Conservation (phyloP, 2,113 vertebrate genomes). For the Melospiza melodia region DNA sequence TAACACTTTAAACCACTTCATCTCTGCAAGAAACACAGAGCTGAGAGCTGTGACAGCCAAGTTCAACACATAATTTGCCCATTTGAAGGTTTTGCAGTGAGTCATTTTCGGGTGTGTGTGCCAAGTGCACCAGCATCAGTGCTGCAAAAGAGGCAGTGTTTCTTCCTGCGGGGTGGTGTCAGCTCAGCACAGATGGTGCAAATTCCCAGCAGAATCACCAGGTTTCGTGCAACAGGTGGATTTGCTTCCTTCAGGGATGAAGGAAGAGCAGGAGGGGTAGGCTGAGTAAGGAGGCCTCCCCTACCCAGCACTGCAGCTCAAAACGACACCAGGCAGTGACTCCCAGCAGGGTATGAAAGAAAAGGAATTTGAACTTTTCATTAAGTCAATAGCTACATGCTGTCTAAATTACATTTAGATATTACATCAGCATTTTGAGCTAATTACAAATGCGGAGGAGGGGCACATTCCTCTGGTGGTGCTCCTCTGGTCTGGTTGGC, state of each 20-base stretch:
- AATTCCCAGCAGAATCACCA: background rate
- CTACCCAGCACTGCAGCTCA: background rate
- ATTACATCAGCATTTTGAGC: background rate
- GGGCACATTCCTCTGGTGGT: background rate
- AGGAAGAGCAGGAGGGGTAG: background rate
- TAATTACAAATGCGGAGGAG: background rate
- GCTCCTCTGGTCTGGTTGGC: background rate
- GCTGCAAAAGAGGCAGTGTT: background rate
- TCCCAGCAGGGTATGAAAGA: background rate
- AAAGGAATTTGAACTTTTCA: background rate
- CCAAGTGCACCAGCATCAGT: rapidly evolving
- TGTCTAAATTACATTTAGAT: background rate
- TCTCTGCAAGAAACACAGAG: background rate
- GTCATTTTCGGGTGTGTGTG: background rate
- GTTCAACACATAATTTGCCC: background rate
- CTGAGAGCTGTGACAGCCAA: background rate
- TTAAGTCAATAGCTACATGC: background rate
- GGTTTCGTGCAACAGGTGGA: rapidly evolving
- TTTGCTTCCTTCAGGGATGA: background rate
- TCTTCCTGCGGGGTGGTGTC: background rate
- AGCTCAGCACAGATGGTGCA: background rate
- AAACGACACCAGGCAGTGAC: background rate
- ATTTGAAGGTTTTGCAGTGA: background rate
- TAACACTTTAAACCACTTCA: background rate
- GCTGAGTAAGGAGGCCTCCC: background rate